Percentiles rank a stretch among this genome's conserved stretches.
These are phyloP conservation scores for Vanacampus margaritifer DNA, from an alignment of 2,113 vertebrate species.

Conservation along the genomic window DNA sequence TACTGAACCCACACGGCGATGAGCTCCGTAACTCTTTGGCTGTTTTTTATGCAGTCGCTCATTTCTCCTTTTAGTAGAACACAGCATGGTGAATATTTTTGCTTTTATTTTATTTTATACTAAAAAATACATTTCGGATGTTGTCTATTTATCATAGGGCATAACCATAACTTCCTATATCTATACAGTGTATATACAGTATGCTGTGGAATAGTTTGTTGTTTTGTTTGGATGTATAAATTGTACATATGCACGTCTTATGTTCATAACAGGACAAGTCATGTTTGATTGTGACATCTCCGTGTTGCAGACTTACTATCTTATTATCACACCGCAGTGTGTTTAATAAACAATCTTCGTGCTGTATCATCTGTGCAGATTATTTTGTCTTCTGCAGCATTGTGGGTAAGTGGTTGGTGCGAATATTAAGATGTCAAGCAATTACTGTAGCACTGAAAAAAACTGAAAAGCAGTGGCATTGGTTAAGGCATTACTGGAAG, in stretches of 20 bases:
- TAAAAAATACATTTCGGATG: conserved; percentile 5
- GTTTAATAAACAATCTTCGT: conserved; percentile 16
- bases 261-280: conserved; percentile 36
- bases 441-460: too few species aligned
- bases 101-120: conserved; percentile 33
- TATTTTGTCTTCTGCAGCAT: not conserved
- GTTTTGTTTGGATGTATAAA: conserved; percentile 64
- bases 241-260: conserved; percentile 54
- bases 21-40: conserved; percentile 4
- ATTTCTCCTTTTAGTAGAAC: conserved; percentile 18
- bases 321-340: conserved; percentile 7
- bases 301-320: too few species aligned
- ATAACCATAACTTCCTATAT: conserved; percentile 5
- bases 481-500: too few species aligned
- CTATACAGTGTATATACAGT: conserved; percentile 35
- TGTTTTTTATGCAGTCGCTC: conserved; percentile 15
- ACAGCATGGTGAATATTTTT: conserved; percentile 23
- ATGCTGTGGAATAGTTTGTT: conserved; percentile 43
- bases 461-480: too few species aligned
- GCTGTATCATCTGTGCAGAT: not conserved
- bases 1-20: conserved; percentile 37
- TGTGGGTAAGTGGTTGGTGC: not conserved
- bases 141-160: conserved; percentile 43
- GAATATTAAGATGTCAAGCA: not conserved
- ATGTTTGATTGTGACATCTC: conserved; percentile 18